Evolutionary conservation across 2,888 invertebrate species (phyloP).

Genomic region (Parascotia fuliginaria): DNA sequence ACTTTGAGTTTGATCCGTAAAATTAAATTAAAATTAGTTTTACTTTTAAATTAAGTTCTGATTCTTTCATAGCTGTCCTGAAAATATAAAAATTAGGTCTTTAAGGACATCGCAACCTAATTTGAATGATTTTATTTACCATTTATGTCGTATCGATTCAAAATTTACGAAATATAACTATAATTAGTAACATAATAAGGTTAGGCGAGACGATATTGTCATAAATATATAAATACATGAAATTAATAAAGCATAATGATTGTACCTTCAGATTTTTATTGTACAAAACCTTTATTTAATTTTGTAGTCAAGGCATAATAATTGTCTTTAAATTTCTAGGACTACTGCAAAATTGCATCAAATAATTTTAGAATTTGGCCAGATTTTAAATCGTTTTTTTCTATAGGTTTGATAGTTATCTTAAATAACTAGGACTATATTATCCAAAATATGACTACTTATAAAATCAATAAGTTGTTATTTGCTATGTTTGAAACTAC

Average conservation of each 20-base stretch:
- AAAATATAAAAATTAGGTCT: constrained; percentile 67
- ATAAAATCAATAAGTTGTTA: too few relatives aligned
- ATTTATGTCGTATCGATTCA: constrained; percentile 84
- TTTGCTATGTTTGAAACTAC: too few relatives aligned
- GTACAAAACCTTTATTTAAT: constrained; percentile 22
- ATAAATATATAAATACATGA: constrained; percentile 87
- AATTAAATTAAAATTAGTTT: constrained; percentile 66
- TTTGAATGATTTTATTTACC: constrained; percentile 80
- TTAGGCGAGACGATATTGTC: constrained; percentile 87
- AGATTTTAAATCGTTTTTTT: too few relatives aligned
- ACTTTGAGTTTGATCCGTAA: constrained; percentile 66
- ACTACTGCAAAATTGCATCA: too few relatives aligned
- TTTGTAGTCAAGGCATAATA: neutral
- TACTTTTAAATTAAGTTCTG: constrained; percentile 73
- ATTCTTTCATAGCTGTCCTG: constrained; percentile 70
- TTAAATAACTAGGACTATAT: too few relatives aligned
- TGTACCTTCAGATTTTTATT: constrained; percentile 80
- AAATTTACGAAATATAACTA: constrained; percentile 84
- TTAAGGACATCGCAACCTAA: constrained; percentile 70
- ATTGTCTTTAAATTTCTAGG: too few relatives aligned
- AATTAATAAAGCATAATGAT: constrained; percentile 87
- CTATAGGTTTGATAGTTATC: too few relatives aligned
- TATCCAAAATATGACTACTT: too few relatives aligned
- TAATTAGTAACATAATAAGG: constrained; percentile 85
- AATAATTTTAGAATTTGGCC: too few relatives aligned